Evolutionary conservation across 1,140 invertebrate species (phyloP).

Genomic region (Anthonomus grandis): DNA sequence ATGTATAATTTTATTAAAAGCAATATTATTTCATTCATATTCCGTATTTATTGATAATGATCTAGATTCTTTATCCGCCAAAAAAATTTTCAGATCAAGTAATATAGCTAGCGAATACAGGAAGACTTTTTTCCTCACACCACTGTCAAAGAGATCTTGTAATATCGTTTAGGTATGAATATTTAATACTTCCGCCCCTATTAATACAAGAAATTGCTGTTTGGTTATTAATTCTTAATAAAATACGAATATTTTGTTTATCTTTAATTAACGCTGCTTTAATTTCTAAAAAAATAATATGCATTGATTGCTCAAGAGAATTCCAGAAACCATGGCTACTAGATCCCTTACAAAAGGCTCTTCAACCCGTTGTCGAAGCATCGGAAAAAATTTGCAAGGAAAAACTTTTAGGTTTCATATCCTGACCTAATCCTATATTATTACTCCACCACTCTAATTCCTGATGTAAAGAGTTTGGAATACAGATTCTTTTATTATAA

Average conservation of each 20-base stretch:
- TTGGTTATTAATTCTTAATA: too few relatives aligned
- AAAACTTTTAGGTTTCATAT: slow-evolving; percentile 5
- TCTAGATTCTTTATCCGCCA: too few relatives aligned
- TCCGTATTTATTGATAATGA: too few relatives aligned
- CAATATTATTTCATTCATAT: slow-evolving; percentile 3
- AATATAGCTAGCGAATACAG: too few relatives aligned
- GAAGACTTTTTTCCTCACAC: too few relatives aligned
- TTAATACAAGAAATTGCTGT: too few relatives aligned
- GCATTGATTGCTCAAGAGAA: neutral
- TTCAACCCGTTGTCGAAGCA: slow-evolving; percentile 10
- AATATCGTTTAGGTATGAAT: too few relatives aligned
- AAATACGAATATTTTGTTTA: too few relatives aligned
- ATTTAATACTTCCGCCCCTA: too few relatives aligned
- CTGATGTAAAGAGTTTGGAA: neutral
- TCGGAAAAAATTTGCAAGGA: slow-evolving; percentile 12
- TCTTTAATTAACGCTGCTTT: too few relatives aligned
- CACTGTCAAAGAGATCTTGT: too few relatives aligned
- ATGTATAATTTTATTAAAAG: slow-evolving; percentile 3
- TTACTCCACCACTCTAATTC: slow-evolving; percentile 13
- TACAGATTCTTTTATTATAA: neutral
- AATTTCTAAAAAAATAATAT: slow-evolving; percentile 7
- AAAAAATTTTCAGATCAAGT: too few relatives aligned
- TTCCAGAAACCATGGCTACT: neutral
- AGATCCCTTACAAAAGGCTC: neutral
- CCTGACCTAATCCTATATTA: slow-evolving; percentile 2